Evolutionary conservation across 2,113 vertebrate species (phyloP), one percentile per base, ranked within the genome.

Genomic region (Coptodon bakossiorum): DNA sequence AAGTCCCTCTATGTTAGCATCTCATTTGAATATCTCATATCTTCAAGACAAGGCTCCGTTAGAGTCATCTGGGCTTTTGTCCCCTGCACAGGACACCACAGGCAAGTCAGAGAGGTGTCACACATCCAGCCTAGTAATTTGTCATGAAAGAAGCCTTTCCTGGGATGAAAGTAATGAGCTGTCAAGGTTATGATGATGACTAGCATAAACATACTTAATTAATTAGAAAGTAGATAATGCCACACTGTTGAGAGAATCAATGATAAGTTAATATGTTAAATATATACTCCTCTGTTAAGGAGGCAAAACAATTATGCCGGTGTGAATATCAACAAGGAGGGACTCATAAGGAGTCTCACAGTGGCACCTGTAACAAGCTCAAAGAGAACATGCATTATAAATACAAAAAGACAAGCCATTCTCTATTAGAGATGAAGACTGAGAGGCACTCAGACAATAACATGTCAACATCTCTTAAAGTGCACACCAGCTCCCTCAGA

Each of bases 21-120:
- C 96, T 97, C 93, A 96, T 96, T 96, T 96, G 92, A 96, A 96
- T 96, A 96, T 93, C 94, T 97, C 90, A 97, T 96, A 96, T 97
- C 96, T 97, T 96, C 94, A 96, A 96, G 96, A 97, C 95, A 92
- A 89, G 79, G 88, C 94, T 93, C 91, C 73, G 89, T 87, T 91
- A 81, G 84, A 95, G 94, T 97, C 95, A 94, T 95, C 68, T 92
- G 95, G 95, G 96, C 95, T 96, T 96, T 95, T 91, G 95, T 96
- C 95, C 95, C 94, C 89, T 71, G 90, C 88, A 94, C 89, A 87
- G 94, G 95, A 95, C 94, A 95, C 93, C 94, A 95, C 92, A 95
- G 94, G 93, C 91, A 92, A 95, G 94, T 95, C 93, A 89, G 89
- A 90, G 93, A 93, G 86, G 91, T 95, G 95, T 95, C 94, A 95